A percentile compares a stretch with the other conserved stretches of the same genome.
Evolutionary conservation across 2,888 invertebrate species (phyloP).

Genomic region (Cosmopolites sordidus): DNA sequence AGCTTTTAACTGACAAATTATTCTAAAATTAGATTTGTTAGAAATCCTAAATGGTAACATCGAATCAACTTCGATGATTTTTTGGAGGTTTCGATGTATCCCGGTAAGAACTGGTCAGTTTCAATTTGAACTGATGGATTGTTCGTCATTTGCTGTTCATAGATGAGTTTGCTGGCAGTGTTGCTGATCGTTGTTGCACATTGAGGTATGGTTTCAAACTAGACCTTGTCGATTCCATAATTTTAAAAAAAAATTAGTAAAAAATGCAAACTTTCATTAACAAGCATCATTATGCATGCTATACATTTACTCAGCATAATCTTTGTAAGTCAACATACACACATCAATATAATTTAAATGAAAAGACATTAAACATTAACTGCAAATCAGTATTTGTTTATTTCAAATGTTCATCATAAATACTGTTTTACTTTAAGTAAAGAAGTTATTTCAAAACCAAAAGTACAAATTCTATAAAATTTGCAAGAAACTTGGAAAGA

Average conservation of each 20-base stretch:
- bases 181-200: conserved; percentile 78
- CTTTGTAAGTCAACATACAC: too few relatives aligned
- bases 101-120: background rate
- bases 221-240: conserved; percentile 74
- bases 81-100: background rate
- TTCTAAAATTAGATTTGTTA: too few relatives aligned
- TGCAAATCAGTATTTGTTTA: too few relatives aligned
- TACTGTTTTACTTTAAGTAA: too few relatives aligned
- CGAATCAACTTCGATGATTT: background rate
- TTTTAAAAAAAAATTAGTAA: background rate
- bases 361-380: too few relatives aligned
- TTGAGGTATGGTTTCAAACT: conserved; percentile 70
- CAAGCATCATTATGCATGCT: too few relatives aligned
- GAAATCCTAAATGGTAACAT: background rate
- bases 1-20: too few relatives aligned
- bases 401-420: too few relatives aligned
- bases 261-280: background rate
- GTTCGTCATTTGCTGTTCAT: conserved; percentile 55
- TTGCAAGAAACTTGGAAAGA: too few relatives aligned
- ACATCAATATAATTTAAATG: too few relatives aligned
- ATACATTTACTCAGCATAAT: too few relatives aligned
- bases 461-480: too few relatives aligned
- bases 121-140: background rate
- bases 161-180: conserved; percentile 80
- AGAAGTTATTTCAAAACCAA: background rate